Percentiles rank a stretch among this genome's conserved stretches.
These are phyloP conservation scores for Oscheius sp. DNA, from an alignment of 2,888 invertebrate genomes.

Conservation along the genomic window DNA sequence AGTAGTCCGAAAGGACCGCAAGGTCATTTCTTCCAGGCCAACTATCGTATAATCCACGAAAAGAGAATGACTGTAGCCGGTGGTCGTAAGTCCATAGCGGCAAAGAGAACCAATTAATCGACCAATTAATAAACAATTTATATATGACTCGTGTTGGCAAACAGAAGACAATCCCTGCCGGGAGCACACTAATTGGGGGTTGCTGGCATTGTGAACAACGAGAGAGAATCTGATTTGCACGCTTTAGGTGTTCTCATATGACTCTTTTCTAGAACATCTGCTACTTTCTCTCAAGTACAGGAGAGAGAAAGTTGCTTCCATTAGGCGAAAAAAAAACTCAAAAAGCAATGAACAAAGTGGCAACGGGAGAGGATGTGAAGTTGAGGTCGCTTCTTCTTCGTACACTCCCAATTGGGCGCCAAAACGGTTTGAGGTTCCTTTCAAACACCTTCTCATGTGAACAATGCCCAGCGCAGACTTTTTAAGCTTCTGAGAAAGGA, in stretches of 20 bases:
- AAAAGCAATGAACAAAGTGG: no score
- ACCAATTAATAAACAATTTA: constrained; percentile 30
- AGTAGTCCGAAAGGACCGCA: constrained; percentile 5
- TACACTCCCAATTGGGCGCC: no score
- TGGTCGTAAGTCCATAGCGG: no score
- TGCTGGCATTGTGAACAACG: constrained; percentile 14
- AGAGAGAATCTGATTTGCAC: constrained; percentile 3
- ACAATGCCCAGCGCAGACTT: no score
- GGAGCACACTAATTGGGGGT: constrained; percentile 14
- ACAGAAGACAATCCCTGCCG: constrained; percentile 24
- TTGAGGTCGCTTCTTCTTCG: no score
- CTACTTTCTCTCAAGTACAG: background rate
- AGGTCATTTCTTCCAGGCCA: constrained; percentile 6
- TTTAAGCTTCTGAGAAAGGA: no score
- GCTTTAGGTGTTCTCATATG: background rate
- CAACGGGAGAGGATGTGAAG: no score
- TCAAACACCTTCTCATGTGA: no score
- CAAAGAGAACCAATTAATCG: constrained; percentile 12
- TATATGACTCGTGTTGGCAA: constrained; percentile 26
- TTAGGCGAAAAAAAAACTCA: no score
- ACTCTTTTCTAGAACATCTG: background rate
- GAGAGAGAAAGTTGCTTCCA: no score
- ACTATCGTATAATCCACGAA: constrained; percentile 9
- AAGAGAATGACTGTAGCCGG: constrained; percentile 26
- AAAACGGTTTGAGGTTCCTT: no score